Conservation (phyloP, 2,797 vertebrate genomes). For the Crocodylus rhombifer region DNA sequence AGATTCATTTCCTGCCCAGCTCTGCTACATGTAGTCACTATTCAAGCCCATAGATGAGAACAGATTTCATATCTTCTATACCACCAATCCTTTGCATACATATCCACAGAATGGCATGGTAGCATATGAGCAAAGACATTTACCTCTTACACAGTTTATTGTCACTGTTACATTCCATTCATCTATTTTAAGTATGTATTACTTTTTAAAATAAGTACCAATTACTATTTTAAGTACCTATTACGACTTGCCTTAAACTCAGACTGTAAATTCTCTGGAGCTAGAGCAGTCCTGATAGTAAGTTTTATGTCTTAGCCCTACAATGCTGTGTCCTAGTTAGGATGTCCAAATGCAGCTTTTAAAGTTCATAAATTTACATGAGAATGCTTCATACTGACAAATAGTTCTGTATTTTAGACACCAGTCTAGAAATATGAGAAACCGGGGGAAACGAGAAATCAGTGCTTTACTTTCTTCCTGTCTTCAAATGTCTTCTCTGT, state of each 20-base stretch:
- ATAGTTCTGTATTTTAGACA: neutral
- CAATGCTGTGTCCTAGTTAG: neutral
- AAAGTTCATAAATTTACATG: neutral
- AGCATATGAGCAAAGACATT: no score
- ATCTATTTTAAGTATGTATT: no score
- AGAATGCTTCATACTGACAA: neutral
- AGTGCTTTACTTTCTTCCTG: neutral
- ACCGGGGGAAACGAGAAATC: neutral
- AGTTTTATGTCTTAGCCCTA: no score
- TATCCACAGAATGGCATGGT: no score
- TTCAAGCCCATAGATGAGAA: no score
- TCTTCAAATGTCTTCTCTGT: neutral
- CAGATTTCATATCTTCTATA: no score
- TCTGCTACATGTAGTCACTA: no score
- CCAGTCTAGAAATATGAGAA: neutral
- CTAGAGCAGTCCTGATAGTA: neutral
- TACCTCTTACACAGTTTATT: no score
- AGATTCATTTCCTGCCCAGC: no score
- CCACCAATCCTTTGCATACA: no score
- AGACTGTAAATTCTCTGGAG: slow-evolving; percentile 6
- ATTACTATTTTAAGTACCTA: slow-evolving; percentile 54
- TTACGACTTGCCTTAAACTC: slow-evolving; percentile 23
- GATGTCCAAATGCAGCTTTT: neutral
- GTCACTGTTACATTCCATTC: no score
- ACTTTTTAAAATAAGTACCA: slow-evolving; percentile 10